Base-by-base conservation (phyloP, 2,888 invertebrate species). In the Prenolepis imparis region DNA sequence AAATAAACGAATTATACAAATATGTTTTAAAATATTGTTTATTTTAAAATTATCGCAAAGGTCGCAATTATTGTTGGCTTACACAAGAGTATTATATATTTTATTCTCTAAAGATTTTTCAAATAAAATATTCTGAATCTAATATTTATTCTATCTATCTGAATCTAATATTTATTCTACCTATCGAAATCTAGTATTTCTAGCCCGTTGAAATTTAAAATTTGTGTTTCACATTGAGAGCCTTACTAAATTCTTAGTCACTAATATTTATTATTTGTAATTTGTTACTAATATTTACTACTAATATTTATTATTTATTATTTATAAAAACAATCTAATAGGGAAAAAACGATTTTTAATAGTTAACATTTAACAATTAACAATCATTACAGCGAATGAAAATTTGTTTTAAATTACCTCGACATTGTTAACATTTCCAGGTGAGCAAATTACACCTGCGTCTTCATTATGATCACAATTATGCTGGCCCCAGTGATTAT, bases 381-480 rank as follows among this genome's bases (percentile, higher is more conserved):
- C 39, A 67, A 44, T 44, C 12, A 44, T 28, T 39, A 66, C 8
- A 41, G n/a, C 9, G 12, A 55, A 39, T 57, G 1, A 32, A n/a
- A 4, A 15, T 78, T 80, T 85, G 63, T 83, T 87, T 90, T 77
- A 77, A 90, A 90, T 94, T 94, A 94, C 94, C 94, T 94, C 90
- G 73, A 88, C 85, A 86, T 90, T 85, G 82, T 88, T 87, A 72
- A 92, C 84, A 28, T 92, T 83, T 80, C 93, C 94, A 66, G 86
- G 91, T 72, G 91, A 87, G 90, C 95, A 95, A 85, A 95, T 92
- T 15, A 98, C 95, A 2, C 96, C 96, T 0, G 96, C 97, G 92
- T 97, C 97, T 94, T 97, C 97, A 11, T 95, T 95, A 93, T 97
- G 97, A 82, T 96, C 96, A 92, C 97, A 97, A 92, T 97, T 97